phyloP scores from a whole-genome alignment of 2,888 invertebrate genomes.

The Fragum whitleyi region DNA sequence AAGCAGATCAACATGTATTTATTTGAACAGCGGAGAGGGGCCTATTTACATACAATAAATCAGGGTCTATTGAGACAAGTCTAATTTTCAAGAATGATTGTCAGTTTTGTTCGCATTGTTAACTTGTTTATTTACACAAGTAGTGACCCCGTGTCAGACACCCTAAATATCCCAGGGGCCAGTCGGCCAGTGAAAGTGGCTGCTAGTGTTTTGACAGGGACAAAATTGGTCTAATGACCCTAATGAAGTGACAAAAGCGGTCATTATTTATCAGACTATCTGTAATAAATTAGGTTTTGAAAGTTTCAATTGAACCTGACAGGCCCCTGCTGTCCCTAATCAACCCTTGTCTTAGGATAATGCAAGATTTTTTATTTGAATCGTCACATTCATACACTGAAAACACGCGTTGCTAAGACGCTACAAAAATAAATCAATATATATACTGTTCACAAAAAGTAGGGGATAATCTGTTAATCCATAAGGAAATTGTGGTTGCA shows the following conservation, averaged over 20 bases:
- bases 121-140: not conserved
- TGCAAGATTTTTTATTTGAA: too few relatives aligned
- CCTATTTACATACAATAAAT: not conserved
- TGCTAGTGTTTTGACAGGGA: not conserved
- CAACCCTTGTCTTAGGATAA: not conserved
- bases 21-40: too few relatives aligned
- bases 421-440: too few relatives aligned
- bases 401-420: too few relatives aligned
- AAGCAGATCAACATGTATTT: too few relatives aligned
- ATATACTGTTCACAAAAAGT: too few relatives aligned
- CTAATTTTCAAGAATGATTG: not conserved
- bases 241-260: not conserved
- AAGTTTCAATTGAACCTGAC: slow-evolving; percentile 2
- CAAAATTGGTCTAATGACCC: not conserved
- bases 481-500: too few relatives aligned
- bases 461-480: too few relatives aligned
- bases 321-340: not conserved
- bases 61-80: not conserved
- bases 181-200: not conserved
- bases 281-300: not conserved
- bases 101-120: not conserved
- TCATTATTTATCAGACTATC: not conserved
- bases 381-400: too few relatives aligned
- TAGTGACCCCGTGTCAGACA: not conserved
- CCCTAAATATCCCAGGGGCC: not conserved